Evolutionary conservation across 2,113 vertebrate species (phyloP).

Genomic region (Anoura caudifer): DNA sequence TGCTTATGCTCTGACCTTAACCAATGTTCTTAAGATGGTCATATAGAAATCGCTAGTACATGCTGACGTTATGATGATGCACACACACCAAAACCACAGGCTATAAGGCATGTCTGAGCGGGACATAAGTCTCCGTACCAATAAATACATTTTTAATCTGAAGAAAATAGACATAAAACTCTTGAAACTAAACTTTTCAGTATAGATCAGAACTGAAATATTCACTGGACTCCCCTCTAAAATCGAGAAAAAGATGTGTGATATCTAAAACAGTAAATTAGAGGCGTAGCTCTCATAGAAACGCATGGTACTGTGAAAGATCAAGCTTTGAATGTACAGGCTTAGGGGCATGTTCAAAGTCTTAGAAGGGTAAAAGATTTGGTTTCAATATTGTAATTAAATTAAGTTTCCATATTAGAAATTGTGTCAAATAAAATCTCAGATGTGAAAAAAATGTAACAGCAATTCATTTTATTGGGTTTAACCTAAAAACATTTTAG

Average conservation of each 20-base stretch:
- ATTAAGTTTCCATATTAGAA: neutral
- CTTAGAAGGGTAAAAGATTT: neutral
- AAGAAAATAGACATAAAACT: neutral
- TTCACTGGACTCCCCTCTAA: neutral
- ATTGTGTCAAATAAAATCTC: neutral
- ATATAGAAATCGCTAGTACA: neutral
- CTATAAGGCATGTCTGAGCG: neutral
- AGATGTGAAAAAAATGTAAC: neutral
- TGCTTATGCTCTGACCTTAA: neutral
- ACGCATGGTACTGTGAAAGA: neutral
- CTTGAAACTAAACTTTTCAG: neutral
- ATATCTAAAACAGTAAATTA: neutral
- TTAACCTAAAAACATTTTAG: neutral
- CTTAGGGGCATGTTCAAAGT: neutral
- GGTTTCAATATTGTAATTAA: neutral
- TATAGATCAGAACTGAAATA: neutral
- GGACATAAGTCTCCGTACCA: neutral
- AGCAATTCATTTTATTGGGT: neutral
- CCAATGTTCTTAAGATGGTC: neutral
- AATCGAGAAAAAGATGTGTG: neutral
- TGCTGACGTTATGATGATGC: neutral
- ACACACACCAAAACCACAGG: neutral
- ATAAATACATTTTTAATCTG: neutral
- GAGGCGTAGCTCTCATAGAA: neutral
- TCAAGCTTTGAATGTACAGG: neutral